A percentile compares a stretch with the other conserved stretches of the same genome.
These are phyloP conservation scores for Cyanoderma ruficeps DNA, from an alignment of 2,113 vertebrate species.

Conservation along the genomic window DNA sequence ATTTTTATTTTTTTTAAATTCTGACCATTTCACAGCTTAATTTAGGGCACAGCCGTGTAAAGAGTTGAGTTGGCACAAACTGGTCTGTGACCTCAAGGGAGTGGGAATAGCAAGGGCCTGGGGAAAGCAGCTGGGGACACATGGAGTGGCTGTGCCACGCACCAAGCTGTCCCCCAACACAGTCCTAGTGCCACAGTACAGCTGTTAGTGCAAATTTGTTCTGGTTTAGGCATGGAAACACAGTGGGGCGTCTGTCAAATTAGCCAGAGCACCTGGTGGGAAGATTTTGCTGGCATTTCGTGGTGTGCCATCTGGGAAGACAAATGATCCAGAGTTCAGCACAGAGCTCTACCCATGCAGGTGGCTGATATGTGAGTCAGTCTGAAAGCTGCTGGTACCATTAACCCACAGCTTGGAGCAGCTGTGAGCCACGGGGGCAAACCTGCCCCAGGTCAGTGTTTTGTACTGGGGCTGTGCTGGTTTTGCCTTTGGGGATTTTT, in stretches of 20 bases:
- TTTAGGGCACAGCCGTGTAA: not conserved
- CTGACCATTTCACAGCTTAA: not conserved
- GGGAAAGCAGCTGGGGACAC: not conserved
- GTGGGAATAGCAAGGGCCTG: not conserved
- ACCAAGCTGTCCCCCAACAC: not conserved
- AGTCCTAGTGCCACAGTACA: not conserved
- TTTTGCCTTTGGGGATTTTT: not conserved
- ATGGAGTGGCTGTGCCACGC: not conserved
- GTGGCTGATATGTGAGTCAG: not conserved
- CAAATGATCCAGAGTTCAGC: not conserved
- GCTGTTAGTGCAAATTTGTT: not conserved
- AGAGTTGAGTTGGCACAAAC: not conserved
- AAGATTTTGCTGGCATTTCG: conserved; percentile 36
- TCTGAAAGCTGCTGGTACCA: not conserved
- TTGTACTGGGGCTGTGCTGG: not conserved
- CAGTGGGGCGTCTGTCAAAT: not conserved
- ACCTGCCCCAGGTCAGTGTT: not conserved
- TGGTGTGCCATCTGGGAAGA: conserved; percentile 18
- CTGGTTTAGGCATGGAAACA: not conserved
- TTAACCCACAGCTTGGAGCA: not conserved
- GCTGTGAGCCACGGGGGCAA: not conserved
- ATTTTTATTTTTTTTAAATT: not conserved
- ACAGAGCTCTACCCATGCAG: not conserved
- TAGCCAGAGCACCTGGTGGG: conserved; percentile 55
- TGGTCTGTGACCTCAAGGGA: not conserved